These are phyloP conservation scores for Pinctada fucata DNA, from an alignment of 2,888 invertebrate species.

Conservation along the genomic window DNA sequence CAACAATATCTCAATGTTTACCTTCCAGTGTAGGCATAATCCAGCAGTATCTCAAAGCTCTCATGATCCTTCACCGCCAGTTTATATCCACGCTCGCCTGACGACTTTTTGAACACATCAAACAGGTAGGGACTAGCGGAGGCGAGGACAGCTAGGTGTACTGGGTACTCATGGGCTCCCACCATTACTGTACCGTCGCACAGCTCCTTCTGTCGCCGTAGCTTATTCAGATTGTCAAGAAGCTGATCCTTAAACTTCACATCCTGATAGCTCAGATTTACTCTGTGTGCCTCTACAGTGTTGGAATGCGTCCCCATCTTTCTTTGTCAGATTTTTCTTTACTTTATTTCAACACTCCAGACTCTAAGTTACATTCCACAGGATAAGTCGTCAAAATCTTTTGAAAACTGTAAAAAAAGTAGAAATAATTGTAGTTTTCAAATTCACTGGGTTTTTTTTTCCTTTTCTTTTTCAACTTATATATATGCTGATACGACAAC, in stretches of 20 bases:
- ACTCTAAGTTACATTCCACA: too few relatives aligned
- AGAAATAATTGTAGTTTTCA: too few relatives aligned
- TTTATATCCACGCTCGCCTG: conserved; percentile 79
- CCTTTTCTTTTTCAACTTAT: too few relatives aligned
- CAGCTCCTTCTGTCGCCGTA: conserved; percentile 90
- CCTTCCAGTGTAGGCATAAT: conserved; percentile 90
- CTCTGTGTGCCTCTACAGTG: not conserved
- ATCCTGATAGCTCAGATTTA: conserved; percentile 17
- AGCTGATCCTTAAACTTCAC: conserved; percentile 59
- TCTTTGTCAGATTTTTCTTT: not conserved
- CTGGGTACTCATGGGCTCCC: conserved; percentile 84
- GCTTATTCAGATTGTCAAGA: conserved; percentile 85
- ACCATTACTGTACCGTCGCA: conserved; percentile 91
- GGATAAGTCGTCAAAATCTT: too few relatives aligned
- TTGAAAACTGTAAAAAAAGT: too few relatives aligned
- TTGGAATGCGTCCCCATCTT: not conserved
- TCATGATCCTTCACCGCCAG: conserved; percentile 82
- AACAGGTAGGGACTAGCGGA: conserved; percentile 88
- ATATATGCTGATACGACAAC: too few relatives aligned
- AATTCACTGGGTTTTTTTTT: too few relatives aligned
- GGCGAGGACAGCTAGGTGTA: conserved; percentile 88
- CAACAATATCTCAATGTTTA: conserved; percentile 54
- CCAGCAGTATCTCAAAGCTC: conserved; percentile 86
- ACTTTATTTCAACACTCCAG: too few relatives aligned
- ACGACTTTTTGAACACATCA: conserved; percentile 82